Evolutionary conservation across 2,797 vertebrate species (phyloP).

Genomic region (Eptatretus atami): DNA sequence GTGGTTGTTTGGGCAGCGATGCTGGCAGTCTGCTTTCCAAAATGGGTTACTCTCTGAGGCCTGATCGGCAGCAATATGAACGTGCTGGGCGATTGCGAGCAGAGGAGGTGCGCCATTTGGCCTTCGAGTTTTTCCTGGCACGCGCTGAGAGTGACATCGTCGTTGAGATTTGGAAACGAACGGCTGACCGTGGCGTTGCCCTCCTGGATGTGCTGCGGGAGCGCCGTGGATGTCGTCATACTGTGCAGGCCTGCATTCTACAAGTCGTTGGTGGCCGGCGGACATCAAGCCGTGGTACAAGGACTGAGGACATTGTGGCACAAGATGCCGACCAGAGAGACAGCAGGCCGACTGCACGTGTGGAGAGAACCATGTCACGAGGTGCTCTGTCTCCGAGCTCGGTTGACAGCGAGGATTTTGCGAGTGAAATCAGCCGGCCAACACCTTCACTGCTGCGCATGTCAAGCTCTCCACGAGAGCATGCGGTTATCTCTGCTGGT

Average conservation of each 20-base stretch:
- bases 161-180: neutral
- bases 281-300: no score
- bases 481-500: neutral
- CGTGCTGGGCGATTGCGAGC: neutral
- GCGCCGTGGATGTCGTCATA: neutral
- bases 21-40: neutral
- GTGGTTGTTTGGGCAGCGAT: neutral
- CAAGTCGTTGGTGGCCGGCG: no score
- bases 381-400: no score
- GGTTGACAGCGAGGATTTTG: no score
- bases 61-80: neutral
- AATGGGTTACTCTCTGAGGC: neutral
- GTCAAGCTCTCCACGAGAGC: conserved; percentile 4
- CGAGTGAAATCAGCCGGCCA: neutral
- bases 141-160: neutral
- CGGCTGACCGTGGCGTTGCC: neutral
- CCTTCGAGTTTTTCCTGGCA: conserved; percentile 5
- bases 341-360: no score
- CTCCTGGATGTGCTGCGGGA: conserved; percentile 3
- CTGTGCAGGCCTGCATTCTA: no score
- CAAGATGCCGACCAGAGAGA: no score
- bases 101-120: neutral
- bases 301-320: no score
- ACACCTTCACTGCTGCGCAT: conserved; percentile 3
- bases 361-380: no score